These are phyloP conservation scores for Mystacornis crossleyi DNA, from an alignment of 2,113 vertebrate genomes.

Conservation along the genomic window DNA sequence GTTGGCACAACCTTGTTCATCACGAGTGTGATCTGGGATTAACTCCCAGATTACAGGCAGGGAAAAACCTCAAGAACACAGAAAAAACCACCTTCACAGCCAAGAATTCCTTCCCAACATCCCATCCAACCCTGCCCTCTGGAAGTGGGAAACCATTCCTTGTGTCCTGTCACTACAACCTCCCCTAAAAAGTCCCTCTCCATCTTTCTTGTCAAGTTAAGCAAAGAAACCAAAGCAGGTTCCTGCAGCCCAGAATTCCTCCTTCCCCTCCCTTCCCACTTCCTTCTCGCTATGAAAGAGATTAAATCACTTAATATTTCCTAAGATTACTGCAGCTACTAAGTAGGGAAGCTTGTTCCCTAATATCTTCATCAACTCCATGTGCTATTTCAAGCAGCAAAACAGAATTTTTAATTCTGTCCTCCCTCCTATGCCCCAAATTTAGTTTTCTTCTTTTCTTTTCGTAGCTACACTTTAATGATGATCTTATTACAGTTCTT, in stretches of 20 bases:
- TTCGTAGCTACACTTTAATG: not conserved
- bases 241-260: not conserved
- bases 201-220: not conserved
- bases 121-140: not conserved
- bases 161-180: not conserved
- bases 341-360: not conserved
- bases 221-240: not conserved
- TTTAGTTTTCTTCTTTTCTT: not conserved
- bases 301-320: not conserved
- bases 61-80: not conserved
- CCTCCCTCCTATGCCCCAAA: not conserved
- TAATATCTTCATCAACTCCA: not conserved
- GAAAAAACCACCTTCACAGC: not conserved
- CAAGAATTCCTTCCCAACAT: not conserved
- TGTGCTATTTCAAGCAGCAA: not conserved
- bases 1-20: not conserved
- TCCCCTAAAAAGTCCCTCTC: not conserved
- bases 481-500: not conserved
- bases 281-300: not conserved
- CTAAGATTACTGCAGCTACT: not conserved
- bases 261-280: not conserved
- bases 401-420: not conserved
- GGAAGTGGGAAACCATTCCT: not conserved
- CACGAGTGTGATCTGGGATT: not conserved
- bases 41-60: not conserved